phyloP scores from a whole-genome alignment of 1,140 invertebrate species.

The silkworm (Bombyx mori) region ASM3026992v2 NC_085128.1:17978501-17979000 shows the following conservation, averaged over 20 bases:
- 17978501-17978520: slow-evolving; percentile 68
- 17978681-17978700: slow-evolving; percentile 13
- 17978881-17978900: too few species aligned
- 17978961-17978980: too few species aligned
- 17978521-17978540: slow-evolving; percentile 56
- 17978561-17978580: slow-evolving; percentile 31
- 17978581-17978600: slow-evolving; percentile 39
- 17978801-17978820: too few species aligned
- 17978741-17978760: neutral
- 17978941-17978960: too few species aligned
- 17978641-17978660: slow-evolving; percentile 59
- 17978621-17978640: slow-evolving; percentile 60
- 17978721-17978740: slow-evolving; percentile 27
- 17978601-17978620: slow-evolving; percentile 56
- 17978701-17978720: slow-evolving; percentile 16
- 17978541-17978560: slow-evolving; percentile 37
- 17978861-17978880: too few species aligned
- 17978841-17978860: too few species aligned
- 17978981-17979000: too few species aligned
- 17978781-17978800: too few species aligned
- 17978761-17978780: too few species aligned
- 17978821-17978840: too few species aligned
- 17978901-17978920: too few species aligned
- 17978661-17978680: slow-evolving; percentile 56
- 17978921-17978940: too few species aligned